Evolutionary conservation across 2,888 invertebrate genomes (phyloP), one percentile per base, ranked within the genome.

Genomic region (Amphipoea oculea): DNA sequence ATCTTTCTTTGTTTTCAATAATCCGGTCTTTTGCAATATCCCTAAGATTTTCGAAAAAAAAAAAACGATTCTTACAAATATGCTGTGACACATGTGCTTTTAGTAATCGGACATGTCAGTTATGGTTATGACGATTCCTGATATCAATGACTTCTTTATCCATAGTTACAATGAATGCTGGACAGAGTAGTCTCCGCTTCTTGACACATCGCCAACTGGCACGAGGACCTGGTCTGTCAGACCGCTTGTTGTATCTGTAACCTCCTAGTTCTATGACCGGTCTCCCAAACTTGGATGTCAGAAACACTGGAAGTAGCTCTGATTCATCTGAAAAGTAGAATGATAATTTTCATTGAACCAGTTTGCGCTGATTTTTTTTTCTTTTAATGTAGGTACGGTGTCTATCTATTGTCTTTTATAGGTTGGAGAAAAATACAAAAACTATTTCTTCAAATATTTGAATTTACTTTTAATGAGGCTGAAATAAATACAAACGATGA

Each of bases 181-280:
- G 91, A 78, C 95, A 95, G 5, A 90, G 89, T 78, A 88, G 76
- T 3, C 88, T 86, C 12, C 93, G 90, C 12, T 92, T 91, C 81
- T 94, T 93, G 9, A 91, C 93, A 63, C 95, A 95, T 0, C 93
- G 86, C 95, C 95, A 95, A 70, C 91, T 91, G 17, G 89, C 90
- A 5, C 90, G 86, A 0, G 81, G 81, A 0, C 94, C 93, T 2
- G 90, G 88, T 36, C 93, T 90, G 62, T 93, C 93, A 36, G 91
- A 90, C 73, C 94, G 89, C 79, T 92, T 92, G 77, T 95, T 94
- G 82, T 93, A 95, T 51, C 94, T 89, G 70, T 94, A 92, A 0
- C 90, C 90, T 0, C 93, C 94, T 0, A 94, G 87, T 73, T 93
- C 93, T 29, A 94, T 92, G 0, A 93, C 94, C 0, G 94, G 94